Evolutionary conservation across 1,140 invertebrate genomes (phyloP).

Genomic region (Drosophila pachea): DNA sequence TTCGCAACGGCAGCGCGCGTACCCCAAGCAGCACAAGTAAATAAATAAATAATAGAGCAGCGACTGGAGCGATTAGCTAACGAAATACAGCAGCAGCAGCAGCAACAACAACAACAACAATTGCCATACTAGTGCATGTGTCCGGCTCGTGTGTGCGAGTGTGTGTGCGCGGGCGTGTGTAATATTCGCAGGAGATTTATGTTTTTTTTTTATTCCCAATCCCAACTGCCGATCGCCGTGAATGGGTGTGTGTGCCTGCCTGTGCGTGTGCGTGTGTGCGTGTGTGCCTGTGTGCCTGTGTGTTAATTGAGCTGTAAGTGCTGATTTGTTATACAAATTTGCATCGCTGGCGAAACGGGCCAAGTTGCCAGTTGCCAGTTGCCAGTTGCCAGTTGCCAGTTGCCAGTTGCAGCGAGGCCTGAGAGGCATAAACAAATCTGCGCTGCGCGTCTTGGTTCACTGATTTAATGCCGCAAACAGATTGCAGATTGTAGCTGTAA

Average conservation of each 20-base stretch:
- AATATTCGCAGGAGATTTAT: conserved; percentile 25
- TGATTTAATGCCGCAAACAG: conserved; percentile 77
- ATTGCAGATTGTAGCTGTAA: conserved; percentile 69
- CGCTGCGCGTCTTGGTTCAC: conserved; percentile 72
- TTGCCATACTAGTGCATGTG: conserved; percentile 8
- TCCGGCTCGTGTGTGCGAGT: conserved; percentile 1
- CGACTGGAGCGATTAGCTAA: no score
- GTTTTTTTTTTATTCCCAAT: background rate
- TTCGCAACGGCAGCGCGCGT: conserved; percentile 22
- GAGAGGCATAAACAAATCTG: conserved; percentile 68
- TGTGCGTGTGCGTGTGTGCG: conserved; percentile 9
- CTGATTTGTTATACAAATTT: conserved; percentile 67
- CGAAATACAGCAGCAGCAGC: no score
- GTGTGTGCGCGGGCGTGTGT: no score
- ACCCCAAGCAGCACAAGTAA: conserved; percentile 2
- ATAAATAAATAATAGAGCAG: conserved; percentile 2
- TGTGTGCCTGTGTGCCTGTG: background rate
- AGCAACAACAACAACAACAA: conserved; percentile 7
- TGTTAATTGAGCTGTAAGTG: conserved; percentile 73
- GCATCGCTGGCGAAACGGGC: conserved; percentile 46
- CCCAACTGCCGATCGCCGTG: conserved; percentile 6
- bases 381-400: background rate
- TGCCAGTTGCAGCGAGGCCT: conserved; percentile 15
- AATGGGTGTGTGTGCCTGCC: conserved; percentile 2
- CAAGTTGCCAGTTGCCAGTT: conserved; percentile 15